Evolutionary conservation across 1,140 invertebrate genomes (phyloP).

Genomic region (Cephus cinctus): DNA sequence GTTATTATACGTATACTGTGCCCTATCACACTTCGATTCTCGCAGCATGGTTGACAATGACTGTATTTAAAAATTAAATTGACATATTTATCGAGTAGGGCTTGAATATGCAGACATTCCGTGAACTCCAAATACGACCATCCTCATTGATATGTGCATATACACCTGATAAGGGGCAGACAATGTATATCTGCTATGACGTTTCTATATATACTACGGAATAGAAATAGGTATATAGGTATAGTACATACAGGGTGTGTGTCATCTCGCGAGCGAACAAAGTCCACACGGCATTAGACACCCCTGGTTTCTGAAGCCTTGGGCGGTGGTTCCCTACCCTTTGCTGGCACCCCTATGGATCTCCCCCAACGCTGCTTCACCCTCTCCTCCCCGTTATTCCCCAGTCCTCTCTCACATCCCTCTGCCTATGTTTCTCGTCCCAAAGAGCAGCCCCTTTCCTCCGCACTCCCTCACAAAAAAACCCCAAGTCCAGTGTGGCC

Average conservation of each 20-base stretch:
- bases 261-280: slow-evolving; percentile 44
- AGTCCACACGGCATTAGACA: slow-evolving; percentile 49
- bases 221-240: no score
- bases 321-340: slow-evolving; percentile 41
- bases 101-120: no score
- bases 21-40: no score
- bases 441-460: slow-evolving; percentile 27
- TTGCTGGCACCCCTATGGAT: slow-evolving; percentile 42
- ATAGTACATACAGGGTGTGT: slow-evolving; percentile 20
- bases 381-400: slow-evolving; percentile 18
- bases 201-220: no score
- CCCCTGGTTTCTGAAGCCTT: slow-evolving; percentile 47
- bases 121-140: no score
- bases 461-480: slow-evolving; percentile 34
- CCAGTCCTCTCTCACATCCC: slow-evolving; percentile 24
- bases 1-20: no score
- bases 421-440: slow-evolving; percentile 30
- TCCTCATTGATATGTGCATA: no score
- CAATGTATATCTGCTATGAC: no score
- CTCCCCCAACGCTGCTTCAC: slow-evolving; percentile 28
- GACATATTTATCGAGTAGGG: no score
- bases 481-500: slow-evolving; percentile 47
- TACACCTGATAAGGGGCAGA: no score
- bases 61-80: no score
- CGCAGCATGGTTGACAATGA: no score